phyloP scores from a whole-genome alignment of 92 coral and sea anemone species.

The Umimayanthus kanabou region DNA sequence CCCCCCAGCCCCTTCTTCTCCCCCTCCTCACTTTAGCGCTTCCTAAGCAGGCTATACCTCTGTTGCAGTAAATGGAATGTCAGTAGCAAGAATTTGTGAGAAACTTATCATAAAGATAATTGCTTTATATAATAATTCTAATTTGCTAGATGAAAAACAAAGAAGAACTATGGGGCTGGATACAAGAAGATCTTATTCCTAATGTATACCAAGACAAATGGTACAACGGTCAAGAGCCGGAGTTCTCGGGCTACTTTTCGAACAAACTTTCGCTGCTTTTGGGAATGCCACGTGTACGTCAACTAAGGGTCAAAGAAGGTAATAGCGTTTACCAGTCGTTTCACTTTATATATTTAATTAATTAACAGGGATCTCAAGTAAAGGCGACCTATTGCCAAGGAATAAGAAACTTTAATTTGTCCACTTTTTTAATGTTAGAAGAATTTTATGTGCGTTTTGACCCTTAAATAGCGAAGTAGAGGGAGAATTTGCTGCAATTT shows the following conservation, averaged over 20 bases:
- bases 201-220: constrained; percentile 39
- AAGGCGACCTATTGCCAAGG: too few species aligned
- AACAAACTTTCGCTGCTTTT: constrained; percentile 34
- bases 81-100: not conserved
- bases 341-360: too few species aligned
- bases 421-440: too few species aligned
- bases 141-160: constrained; percentile 15
- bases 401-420: too few species aligned
- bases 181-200: constrained; percentile 3
- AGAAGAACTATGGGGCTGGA: constrained; percentile 34
- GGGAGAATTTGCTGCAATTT: too few species aligned
- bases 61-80: not conserved
- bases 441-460: not conserved
- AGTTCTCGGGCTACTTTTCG: constrained; percentile 14
- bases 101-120: not conserved
- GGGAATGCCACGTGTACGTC: constrained; percentile 46
- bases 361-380: too few species aligned
- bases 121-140: not conserved
- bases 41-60: too few species aligned
- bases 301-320: constrained; percentile 43
- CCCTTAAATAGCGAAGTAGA: too few species aligned
- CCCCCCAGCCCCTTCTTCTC: too few species aligned
- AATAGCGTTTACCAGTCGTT: not conserved
- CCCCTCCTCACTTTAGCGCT: too few species aligned
- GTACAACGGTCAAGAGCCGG: constrained; percentile 19